Base-by-base conservation (phyloP, 2,797 vertebrate species). In the Remorina albescens region DNA sequence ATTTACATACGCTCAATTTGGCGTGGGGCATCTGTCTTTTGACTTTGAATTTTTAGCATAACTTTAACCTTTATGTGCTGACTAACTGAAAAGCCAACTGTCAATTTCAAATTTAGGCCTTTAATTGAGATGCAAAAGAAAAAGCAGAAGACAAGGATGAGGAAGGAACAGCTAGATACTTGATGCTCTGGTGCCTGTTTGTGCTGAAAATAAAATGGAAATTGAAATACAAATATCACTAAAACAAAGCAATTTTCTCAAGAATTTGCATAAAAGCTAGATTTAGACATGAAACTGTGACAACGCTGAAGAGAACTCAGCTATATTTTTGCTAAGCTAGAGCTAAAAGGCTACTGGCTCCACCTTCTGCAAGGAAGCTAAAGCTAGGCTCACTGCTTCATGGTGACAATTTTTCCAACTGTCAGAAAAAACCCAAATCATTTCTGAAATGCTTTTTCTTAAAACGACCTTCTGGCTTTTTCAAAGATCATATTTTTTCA, bases 81-180 rank as follows among this genome's bases (percentile, higher is more conserved):
- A 18, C 25, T 44, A 4, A n/a, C n/a, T 53, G 21, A 18, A 54
- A 23, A 64, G 39, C 34, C 4, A 2, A n/a, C 19, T 23, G 42
- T 16, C 21, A 16, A 13, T 34, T 53, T 67, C 23, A 42, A 61
- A 50, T 37, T 10, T 5, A 13, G n/a, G 18, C 2, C 36, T 21
- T 51, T 23, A 30, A 6, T 16, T 21, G 2, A 39, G 41, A 51
- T 19, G 71, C 54, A 47, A 25, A 75, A 37, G 13, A 42, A 61
- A 54, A 55, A 54, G 21, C 2, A 15, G 2, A 42, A 42, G 41
- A 42, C 16, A 6, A 18, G 6, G 16, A 42, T 42, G 4, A 18
- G 16, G 49, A 4, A n/a, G 13, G 3, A 8, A 21, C 19, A 12
- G 30, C 11, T 25, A 18, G 26, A 0, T 37, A 16, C 21, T 19